These are phyloP conservation scores for Potamilus streckersoni DNA, from an alignment of 1,140 invertebrate genomes.

Conservation along the genomic window DNA sequence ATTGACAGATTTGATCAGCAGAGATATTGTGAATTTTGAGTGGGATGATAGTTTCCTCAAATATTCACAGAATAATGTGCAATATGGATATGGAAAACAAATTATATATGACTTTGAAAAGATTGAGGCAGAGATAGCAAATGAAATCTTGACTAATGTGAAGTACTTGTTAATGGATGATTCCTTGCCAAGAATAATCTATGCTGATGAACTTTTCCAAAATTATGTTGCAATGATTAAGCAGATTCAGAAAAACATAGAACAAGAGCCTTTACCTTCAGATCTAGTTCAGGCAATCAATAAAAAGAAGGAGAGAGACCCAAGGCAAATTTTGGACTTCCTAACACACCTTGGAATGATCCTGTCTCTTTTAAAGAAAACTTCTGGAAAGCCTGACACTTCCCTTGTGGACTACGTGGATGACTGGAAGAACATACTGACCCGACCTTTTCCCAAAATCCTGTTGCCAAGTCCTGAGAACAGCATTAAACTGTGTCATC, in stretches of 20 bases:
- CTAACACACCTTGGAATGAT: conserved; percentile 22
- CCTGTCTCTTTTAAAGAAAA: conserved; percentile 15
- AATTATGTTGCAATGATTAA: conserved; percentile 8
- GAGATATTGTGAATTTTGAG: not conserved
- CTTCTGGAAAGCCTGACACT: conserved; percentile 4
- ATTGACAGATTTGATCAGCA: conserved; percentile 8
- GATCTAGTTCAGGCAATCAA: conserved; percentile 3
- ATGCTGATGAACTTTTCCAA: conserved; percentile 19
- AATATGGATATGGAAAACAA: conserved; percentile 12
- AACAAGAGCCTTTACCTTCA: conserved; percentile 6
- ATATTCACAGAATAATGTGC: conserved; percentile 11
- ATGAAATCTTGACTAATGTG: conserved; percentile 4
- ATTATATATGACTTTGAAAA: too few species aligned
- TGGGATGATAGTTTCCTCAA: not conserved
- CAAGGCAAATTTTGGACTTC: conserved; percentile 6
- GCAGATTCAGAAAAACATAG: conserved; percentile 1
- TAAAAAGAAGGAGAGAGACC: not conserved
- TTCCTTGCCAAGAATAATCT: conserved; percentile 9
- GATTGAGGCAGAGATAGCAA: too few species aligned
- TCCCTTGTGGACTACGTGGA: conserved; percentile 3
- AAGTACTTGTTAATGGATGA: not conserved
- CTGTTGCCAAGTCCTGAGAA: conserved; percentile 8
- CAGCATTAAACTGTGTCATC: conserved; percentile 9
- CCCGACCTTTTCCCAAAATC: conserved; percentile 3
- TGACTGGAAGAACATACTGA: not conserved